These are phyloP conservation scores for Acronicta psi DNA, from an alignment of 2,888 invertebrate species.

Conservation along the genomic window DNA sequence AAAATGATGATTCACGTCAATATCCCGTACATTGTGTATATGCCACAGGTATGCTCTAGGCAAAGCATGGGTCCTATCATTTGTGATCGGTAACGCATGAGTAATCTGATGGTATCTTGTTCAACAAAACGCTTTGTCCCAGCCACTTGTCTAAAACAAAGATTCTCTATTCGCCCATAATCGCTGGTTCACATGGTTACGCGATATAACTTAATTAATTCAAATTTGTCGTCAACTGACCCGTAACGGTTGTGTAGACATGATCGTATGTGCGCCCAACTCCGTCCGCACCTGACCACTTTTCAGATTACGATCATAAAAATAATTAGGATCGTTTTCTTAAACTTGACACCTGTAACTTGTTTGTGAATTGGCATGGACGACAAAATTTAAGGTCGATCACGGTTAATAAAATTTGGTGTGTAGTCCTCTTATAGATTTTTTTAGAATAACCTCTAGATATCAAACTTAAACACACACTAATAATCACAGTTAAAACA, in stretches of 20 bases:
- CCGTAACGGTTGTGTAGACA: conserved; percentile 51
- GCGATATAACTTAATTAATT: conserved; percentile 51
- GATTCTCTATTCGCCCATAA: conserved; percentile 31
- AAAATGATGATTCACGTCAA: conserved; percentile 48
- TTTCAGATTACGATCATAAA: conserved; percentile 50
- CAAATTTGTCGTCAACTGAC: conserved; percentile 51
- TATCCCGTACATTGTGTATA: conserved; percentile 22
- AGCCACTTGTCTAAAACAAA: conserved; percentile 43
- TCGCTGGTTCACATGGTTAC: conserved; percentile 48
- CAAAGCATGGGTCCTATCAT: conserved; percentile 20
- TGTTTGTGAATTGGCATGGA: conserved; percentile 13
- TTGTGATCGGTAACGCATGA: conserved; percentile 37
- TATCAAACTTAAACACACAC: too few species aligned
- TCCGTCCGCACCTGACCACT: conserved; percentile 36
- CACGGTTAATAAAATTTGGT: neutral
- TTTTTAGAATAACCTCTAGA: neutral
- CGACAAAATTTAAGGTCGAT: conserved; percentile 10
- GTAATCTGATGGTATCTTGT: conserved; percentile 34
- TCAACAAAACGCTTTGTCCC: conserved; percentile 27
- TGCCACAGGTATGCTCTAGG: conserved; percentile 11
- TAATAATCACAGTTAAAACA: neutral
- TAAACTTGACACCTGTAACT: conserved; percentile 38
- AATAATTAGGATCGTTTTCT: conserved; percentile 48
- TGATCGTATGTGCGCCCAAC: conserved; percentile 30
- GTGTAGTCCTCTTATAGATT: neutral